phyloP scores from a whole-genome alignment of 2,888 invertebrate species.

The Chydorus sphaericus region DNA sequence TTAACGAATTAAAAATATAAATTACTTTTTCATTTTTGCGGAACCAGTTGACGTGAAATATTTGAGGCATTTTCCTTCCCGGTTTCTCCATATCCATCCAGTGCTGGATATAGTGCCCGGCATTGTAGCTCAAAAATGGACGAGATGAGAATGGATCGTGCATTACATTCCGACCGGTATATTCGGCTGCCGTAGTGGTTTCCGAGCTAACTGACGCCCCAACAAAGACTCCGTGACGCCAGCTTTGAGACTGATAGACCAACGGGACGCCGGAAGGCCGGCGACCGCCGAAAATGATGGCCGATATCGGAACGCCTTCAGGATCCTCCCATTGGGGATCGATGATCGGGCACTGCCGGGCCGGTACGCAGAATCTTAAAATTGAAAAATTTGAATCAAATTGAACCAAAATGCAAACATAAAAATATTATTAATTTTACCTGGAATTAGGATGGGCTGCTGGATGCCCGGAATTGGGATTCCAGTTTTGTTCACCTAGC shows the following conservation, averaged over 20 bases:
- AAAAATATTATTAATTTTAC: constrained; percentile 28
- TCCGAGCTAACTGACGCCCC: constrained; percentile 92
- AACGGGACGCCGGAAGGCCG: constrained; percentile 88
- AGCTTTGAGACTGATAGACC: constrained; percentile 78
- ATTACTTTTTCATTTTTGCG: constrained; percentile 52
- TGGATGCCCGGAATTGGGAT: constrained; percentile 35
- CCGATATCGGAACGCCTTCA: constrained; percentile 89
- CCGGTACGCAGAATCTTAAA: constrained; percentile 81
- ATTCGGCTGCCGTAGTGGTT: constrained; percentile 94
- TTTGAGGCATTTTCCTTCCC: constrained; percentile 62
- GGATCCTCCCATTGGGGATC: constrained; percentile 84
- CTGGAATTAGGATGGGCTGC: constrained; percentile 97
- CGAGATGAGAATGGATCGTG: constrained; percentile 99
- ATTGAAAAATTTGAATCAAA: not conserved
- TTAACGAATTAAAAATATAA: too few relatives aligned
- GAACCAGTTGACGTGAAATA: constrained; percentile 99
- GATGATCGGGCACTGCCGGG: constrained; percentile 88
- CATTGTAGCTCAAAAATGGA: constrained; percentile 99
- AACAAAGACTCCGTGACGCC: constrained; percentile 93
- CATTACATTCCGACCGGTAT: constrained; percentile 80
- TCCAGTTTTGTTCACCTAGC: constrained; percentile 60
- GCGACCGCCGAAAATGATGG: constrained; percentile 91
- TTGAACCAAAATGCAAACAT: not conserved
- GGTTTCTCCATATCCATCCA: constrained; percentile 78
- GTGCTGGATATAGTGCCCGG: constrained; percentile 85